These are phyloP conservation scores for Vanessa tameamea DNA, from an alignment of 1,140 invertebrate species.

Conservation along the genomic window DNA sequence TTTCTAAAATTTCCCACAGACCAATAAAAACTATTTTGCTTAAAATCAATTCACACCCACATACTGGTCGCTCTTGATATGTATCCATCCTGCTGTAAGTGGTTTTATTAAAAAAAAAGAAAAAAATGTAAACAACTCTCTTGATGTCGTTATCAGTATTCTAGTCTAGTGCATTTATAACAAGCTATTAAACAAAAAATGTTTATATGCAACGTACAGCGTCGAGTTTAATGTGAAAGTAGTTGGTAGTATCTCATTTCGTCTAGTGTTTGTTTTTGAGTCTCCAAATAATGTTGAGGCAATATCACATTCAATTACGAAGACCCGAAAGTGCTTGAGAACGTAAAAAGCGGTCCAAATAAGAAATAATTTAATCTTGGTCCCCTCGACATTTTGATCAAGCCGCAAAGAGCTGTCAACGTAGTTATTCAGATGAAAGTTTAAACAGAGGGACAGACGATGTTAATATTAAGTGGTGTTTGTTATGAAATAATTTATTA, in stretches of 20 bases:
- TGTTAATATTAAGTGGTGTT: slow-evolving; percentile 6
- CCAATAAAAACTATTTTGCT: no score
- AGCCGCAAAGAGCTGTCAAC: slow-evolving; percentile 17
- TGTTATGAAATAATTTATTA: neutral
- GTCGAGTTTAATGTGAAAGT: neutral
- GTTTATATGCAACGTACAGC: neutral
- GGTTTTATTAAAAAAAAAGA: no score
- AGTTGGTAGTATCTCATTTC: neutral
- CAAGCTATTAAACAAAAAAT: neutral
- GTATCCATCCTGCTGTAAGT: no score
- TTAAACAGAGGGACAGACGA: slow-evolving; percentile 13
- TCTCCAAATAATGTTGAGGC: slow-evolving; percentile 21
- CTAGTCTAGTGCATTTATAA: no score
- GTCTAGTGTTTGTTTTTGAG: slow-evolving; percentile 19
- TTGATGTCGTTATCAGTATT: no score
- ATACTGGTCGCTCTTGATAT: no score
- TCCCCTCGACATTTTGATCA: slow-evolving; percentile 38
- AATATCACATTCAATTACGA: slow-evolving; percentile 38
- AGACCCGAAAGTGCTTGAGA: slow-evolving; percentile 13
- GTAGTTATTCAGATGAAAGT: slow-evolving; percentile 20
- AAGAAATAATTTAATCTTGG: slow-evolving; percentile 38
- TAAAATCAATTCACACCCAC: no score
- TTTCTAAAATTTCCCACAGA: no score
- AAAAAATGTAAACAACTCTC: no score
- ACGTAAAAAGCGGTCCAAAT: slow-evolving; percentile 29